Percentiles rank a stretch among this genome's conserved stretches.
phyloP scores from a whole-genome alignment of 2,113 vertebrate species.

The Mola mola region DNA sequence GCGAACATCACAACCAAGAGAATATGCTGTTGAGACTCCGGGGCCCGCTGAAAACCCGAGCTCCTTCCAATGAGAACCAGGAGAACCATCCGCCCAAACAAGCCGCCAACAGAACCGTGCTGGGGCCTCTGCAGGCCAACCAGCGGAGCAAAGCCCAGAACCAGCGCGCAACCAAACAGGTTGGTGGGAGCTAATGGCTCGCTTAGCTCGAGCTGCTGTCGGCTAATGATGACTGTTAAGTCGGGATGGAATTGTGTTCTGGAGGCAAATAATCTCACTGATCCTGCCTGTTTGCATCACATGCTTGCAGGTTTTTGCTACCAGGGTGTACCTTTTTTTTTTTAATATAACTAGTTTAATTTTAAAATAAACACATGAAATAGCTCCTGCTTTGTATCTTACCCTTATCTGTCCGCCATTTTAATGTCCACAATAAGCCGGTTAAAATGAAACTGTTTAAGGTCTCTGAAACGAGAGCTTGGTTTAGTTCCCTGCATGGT shows the following conservation, averaged over 20 bases:
- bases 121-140: slow-evolving; percentile 84
- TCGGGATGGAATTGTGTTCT: slow-evolving; percentile 14
- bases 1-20: slow-evolving; percentile 66
- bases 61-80: slow-evolving; percentile 81
- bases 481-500: too few species aligned
- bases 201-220: neutral
- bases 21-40: slow-evolving; percentile 68
- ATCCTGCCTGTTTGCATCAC: too few species aligned
- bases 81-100: slow-evolving; percentile 86
- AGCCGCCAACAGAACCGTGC: slow-evolving; percentile 75
- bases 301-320: too few species aligned
- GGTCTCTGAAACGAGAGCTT: too few species aligned
- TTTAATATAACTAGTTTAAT: too few species aligned
- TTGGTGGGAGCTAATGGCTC: neutral
- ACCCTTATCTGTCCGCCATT: slow-evolving; percentile 51
- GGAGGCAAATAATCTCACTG: slow-evolving; percentile 9
- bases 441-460: too few species aligned
- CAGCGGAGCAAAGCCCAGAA: slow-evolving; percentile 56
- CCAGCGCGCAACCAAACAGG: slow-evolving; percentile 75
- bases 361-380: too few species aligned
- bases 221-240: neutral
- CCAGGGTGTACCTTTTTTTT: too few species aligned
- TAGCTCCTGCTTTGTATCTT: neutral
- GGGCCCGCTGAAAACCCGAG: slow-evolving; percentile 54
- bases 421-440: slow-evolving; percentile 4